Percentiles rank a stretch among this genome's conserved stretches.
Conservation (phyloP, 2,113 vertebrate genomes). For the Myanophis thanlyinensis region DNA sequence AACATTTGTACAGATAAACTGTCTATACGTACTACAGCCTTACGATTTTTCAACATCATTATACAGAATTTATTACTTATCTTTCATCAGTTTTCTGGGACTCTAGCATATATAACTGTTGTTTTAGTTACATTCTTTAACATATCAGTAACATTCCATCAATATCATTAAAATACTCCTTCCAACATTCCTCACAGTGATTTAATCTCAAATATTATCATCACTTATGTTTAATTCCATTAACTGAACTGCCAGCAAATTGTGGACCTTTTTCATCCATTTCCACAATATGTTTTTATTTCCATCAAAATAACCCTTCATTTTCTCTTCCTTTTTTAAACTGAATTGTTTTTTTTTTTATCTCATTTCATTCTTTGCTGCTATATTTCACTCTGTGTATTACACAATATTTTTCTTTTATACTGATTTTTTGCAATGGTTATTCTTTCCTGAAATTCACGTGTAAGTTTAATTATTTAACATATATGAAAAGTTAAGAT, state of each 20-base stretch:
- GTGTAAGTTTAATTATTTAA: not conserved
- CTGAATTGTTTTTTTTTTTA: not conserved
- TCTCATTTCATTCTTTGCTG: not conserved
- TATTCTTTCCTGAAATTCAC: not conserved
- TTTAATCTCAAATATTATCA: not conserved
- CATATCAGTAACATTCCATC: not conserved
- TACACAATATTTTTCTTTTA: not conserved
- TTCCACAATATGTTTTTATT: not conserved
- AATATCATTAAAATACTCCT: not conserved
- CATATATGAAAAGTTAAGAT: not conserved
- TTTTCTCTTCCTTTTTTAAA: not conserved
- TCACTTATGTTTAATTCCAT: not conserved
- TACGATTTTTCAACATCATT: not conserved
- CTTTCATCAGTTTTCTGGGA: not conserved
- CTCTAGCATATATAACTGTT: not conserved
- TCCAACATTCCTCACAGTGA: not conserved
- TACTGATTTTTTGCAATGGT: not conserved
- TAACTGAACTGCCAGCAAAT: not conserved
- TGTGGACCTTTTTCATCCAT: not conserved
- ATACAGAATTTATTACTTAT: not conserved
- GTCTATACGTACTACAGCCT: not conserved
- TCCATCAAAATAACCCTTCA: not conserved
- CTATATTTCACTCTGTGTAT: not conserved
- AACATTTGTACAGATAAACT: not conserved
- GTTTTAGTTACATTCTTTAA: not conserved